phyloP scores from a whole-genome alignment of 2,888 invertebrate genomes.

The Dryadula phaetusa region DNA sequence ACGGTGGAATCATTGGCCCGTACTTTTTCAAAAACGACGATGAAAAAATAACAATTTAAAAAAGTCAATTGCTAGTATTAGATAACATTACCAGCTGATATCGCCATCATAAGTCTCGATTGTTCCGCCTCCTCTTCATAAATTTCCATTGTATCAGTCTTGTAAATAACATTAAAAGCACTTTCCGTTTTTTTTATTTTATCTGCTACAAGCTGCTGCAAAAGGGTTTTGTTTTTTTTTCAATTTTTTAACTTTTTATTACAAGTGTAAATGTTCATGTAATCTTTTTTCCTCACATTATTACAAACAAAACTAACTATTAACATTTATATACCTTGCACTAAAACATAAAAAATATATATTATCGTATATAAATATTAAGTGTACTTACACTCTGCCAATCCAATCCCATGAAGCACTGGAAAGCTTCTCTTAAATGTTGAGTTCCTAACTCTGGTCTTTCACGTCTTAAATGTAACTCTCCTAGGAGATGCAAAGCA shows the following conservation, averaged over 20 bases:
- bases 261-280: no score
- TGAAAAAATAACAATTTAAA: no score
- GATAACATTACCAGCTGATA: constrained; percentile 65
- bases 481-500: constrained; percentile 73
- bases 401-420: constrained; percentile 72
- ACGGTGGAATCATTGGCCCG: no score
- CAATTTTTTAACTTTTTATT: no score
- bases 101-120: constrained; percentile 74
- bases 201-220: constrained; percentile 32
- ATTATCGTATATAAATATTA: no score
- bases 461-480: constrained; percentile 71
- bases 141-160: constrained; percentile 48
- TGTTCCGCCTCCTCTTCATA: constrained; percentile 75
- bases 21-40: no score
- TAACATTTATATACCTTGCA: no score
- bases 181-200: constrained; percentile 31
- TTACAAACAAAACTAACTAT: no score
- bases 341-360: no score
- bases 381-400: constrained; percentile 53
- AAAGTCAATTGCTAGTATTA: not conserved
- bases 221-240: not conserved
- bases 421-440: constrained; percentile 72
- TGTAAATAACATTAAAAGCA: constrained; percentile 56
- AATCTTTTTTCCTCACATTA: no score
- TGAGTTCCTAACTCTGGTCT: constrained; percentile 74